Evolutionary conservation across 2,797 vertebrate genomes (phyloP).

Genomic region (Xerus rutilus): DNA sequence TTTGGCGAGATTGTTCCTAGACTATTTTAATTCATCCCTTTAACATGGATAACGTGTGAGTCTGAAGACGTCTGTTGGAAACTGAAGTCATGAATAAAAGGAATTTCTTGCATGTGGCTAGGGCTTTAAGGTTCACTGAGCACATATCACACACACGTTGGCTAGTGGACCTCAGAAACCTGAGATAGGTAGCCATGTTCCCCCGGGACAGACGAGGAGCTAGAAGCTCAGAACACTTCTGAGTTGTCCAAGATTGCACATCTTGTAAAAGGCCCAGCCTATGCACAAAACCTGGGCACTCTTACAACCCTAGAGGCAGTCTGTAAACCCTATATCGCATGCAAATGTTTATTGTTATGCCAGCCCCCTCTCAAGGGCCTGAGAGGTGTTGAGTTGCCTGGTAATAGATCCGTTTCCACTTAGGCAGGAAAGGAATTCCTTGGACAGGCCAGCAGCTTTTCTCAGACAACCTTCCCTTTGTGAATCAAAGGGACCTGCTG

Average conservation of each 20-base stretch:
- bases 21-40: not conserved
- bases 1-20: not conserved
- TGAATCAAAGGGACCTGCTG: not conserved
- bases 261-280: not conserved
- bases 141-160: accelerated
- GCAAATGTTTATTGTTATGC: not conserved
- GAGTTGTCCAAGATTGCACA: not conserved
- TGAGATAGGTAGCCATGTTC: accelerated
- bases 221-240: not conserved
- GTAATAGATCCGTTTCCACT: constrained; percentile 55
- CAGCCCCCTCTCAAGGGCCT: not conserved
- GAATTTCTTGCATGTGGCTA: not conserved
- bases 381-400: constrained; percentile 60
- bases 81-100: not conserved
- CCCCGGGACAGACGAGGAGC: not conserved
- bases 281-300: not conserved
- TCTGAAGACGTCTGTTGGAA: not conserved
- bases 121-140: not conserved
- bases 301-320: not conserved
- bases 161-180: not conserved
- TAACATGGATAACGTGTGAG: accelerated
- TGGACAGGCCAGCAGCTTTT: not conserved
- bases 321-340: too few species aligned
- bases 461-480: constrained; percentile 63
- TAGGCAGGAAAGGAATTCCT: constrained; percentile 43